These are phyloP conservation scores for Amphipyra tragopoginis DNA, from an alignment of 2,888 invertebrate genomes.

Conservation along the genomic window DNA sequence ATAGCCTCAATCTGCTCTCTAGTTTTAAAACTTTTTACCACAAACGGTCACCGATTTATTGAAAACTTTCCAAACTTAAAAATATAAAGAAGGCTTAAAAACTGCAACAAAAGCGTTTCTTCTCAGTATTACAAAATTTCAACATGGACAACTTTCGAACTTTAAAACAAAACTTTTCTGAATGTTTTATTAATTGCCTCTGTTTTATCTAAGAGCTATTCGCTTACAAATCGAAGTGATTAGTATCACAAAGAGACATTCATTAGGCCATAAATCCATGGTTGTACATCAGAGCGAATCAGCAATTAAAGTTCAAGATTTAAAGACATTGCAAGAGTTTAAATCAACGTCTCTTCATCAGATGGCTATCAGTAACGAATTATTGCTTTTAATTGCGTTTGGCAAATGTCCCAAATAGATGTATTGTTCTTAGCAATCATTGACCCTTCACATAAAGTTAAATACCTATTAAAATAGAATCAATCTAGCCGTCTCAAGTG, in stretches of 20 bases:
- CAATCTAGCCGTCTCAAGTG: not conserved
- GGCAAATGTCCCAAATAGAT: constrained; percentile 50
- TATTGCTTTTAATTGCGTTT: constrained; percentile 57
- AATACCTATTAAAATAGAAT: not conserved
- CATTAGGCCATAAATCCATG: constrained; percentile 60
- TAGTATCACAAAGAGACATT: constrained; percentile 52
- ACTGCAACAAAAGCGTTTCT: constrained; percentile 28
- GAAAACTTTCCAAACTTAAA: constrained; percentile 31
- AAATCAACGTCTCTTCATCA: constrained; percentile 45
- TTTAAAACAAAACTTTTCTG: constrained; percentile 18
- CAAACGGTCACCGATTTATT: constrained; percentile 37
- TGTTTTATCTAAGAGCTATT: constrained; percentile 25
- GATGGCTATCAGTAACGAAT: constrained; percentile 62
- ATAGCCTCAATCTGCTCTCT: not conserved
- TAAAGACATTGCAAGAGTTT: constrained; percentile 48
- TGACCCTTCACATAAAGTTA: constrained; percentile 7
- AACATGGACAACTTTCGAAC: constrained; percentile 15
- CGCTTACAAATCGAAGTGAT: constrained; percentile 20
- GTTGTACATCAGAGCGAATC: constrained; percentile 57
- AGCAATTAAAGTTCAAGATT: constrained; percentile 67
- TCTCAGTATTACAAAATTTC: constrained; percentile 22
- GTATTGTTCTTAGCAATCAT: constrained; percentile 17
- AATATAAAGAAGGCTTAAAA: constrained; percentile 27
- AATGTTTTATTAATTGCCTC: constrained; percentile 24
- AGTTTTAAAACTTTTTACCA: constrained; percentile 2